Conservation (phyloP, 2,113 vertebrate species). For the Nematolebias whitei region DNA sequence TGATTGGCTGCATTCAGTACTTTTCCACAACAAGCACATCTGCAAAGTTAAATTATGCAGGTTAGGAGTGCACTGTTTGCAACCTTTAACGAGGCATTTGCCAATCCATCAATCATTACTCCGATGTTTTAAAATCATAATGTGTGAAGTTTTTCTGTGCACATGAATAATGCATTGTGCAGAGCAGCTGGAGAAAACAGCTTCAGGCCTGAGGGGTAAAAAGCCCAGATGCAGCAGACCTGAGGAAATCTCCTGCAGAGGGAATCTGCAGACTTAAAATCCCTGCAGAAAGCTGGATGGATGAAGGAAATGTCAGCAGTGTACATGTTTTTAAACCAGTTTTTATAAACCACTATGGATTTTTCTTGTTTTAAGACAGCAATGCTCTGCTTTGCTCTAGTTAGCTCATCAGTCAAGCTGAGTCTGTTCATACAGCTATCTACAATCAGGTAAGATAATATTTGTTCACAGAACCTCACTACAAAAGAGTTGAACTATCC, state of each 20-base stretch:
- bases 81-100: neutral
- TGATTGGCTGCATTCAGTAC: no score
- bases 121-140: neutral
- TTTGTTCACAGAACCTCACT: no score
- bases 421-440: no score
- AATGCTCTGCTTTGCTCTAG: no score
- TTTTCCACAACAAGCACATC: neutral
- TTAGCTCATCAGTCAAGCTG: no score
- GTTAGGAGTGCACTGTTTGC: neutral
- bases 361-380: no score
- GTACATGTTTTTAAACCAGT: no score
- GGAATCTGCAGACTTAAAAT: constrained; percentile 79
- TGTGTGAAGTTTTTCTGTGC: neutral
- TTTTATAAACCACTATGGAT: no score
- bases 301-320: no score
- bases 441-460: no score
- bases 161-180: constrained; percentile 17
- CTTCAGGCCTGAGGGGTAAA: constrained; percentile 2
- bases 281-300: constrained; percentile 70
- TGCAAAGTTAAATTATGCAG: neutral
- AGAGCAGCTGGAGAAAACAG: constrained; percentile 16
- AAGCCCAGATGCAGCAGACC: constrained; percentile 55
- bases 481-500: no score
- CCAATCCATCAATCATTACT: neutral
- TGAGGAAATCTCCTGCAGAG: constrained; percentile 71